Conservation (phyloP, 2,797 vertebrate genomes). For the Cheirogaleus major region DNA sequence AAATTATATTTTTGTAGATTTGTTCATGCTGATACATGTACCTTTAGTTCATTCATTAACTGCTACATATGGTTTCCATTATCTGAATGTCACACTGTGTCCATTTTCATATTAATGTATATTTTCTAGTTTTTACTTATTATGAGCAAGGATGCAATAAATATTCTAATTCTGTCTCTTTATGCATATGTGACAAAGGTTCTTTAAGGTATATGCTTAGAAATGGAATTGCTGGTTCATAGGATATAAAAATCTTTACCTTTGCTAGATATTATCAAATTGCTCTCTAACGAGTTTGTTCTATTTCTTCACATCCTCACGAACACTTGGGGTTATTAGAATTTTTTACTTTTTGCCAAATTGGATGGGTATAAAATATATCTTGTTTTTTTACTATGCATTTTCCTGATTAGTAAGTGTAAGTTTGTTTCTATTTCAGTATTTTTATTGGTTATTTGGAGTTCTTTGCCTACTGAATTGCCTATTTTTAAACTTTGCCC, state of each 20-base stretch:
- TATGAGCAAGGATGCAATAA: not conserved
- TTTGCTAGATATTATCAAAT: not conserved
- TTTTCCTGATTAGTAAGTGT: not conserved
- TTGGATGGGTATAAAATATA: not conserved
- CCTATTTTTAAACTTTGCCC: not conserved
- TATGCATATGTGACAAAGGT: not conserved
- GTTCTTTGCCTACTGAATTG: not conserved
- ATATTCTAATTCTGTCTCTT: not conserved
- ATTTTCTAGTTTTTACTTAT: not conserved
- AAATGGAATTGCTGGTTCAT: not conserved
- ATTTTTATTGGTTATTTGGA: not conserved
- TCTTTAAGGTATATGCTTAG: not conserved
- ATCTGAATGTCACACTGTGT: not conserved
- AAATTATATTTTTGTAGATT: not conserved
- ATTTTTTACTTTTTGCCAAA: not conserved
- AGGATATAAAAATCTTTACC: not conserved
- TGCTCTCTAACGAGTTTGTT: not conserved
- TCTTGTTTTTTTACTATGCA: not conserved
- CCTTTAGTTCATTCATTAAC: not conserved
- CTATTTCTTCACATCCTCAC: not conserved
- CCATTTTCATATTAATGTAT: not conserved
- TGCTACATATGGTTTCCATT: not conserved
- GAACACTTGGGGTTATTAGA: not conserved
- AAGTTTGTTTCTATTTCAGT: not conserved
- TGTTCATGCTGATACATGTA: not conserved